A percentile compares a stretch with the other conserved stretches of the same genome.
Conservation (phyloP, 2,888 invertebrate species). For the Zonitis immaculata region DNA sequence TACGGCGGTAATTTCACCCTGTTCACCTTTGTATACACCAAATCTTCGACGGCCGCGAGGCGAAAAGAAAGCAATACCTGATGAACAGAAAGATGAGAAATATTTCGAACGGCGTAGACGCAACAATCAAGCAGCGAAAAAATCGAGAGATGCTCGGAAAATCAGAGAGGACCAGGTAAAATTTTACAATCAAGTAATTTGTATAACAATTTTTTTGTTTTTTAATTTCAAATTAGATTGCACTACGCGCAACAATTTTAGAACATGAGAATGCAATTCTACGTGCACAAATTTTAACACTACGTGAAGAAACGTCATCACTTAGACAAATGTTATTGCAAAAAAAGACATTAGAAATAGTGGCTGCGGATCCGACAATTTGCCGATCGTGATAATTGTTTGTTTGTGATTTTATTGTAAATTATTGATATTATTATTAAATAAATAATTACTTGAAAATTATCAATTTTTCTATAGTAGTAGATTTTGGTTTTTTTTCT, state of each 20-base stretch:
- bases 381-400: background rate
- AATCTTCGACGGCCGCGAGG: conserved; percentile 60
- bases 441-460: background rate
- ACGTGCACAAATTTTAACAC: conserved; percentile 72
- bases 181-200: background rate
- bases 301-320: conserved; percentile 73
- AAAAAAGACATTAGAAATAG: conserved; percentile 41
- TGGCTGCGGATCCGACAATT: conserved; percentile 11
- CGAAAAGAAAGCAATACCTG: conserved; percentile 82
- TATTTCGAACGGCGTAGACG: conserved; percentile 82
- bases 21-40: conserved; percentile 22
- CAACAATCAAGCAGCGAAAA: conserved; percentile 90
- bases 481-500: conserved; percentile 19
- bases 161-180: conserved; percentile 79
- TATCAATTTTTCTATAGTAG: background rate
- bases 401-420: background rate
- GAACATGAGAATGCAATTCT: conserved; percentile 87
- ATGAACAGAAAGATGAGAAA: conserved; percentile 82
- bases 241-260: conserved; percentile 74
- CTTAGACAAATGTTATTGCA: conserved; percentile 62
- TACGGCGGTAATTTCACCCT: conserved; percentile 15
- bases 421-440: background rate
- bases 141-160: conserved; percentile 82
- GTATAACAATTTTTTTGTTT: background rate
- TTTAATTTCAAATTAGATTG: conserved; percentile 55